Evolutionary conservation across 2,113 vertebrate species (phyloP).

Genomic region (Isurus oxyrinchus): DNA sequence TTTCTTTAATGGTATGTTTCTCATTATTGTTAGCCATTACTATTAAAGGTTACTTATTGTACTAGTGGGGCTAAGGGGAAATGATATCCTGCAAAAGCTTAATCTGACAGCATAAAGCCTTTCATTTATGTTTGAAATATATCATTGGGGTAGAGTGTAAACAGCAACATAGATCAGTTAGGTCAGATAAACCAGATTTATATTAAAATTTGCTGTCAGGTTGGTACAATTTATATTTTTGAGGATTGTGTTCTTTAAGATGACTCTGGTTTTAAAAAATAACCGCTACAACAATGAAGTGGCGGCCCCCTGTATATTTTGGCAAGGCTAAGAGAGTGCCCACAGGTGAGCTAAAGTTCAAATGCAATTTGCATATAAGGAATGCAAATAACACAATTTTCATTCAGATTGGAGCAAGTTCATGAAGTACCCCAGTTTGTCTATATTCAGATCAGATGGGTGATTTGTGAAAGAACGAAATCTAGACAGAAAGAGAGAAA

Average conservation of each 20-base stretch:
- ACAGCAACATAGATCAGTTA: not conserved
- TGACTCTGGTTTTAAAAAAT: not conserved
- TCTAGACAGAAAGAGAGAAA: not conserved
- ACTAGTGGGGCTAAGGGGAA: not conserved
- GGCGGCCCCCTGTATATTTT: not conserved
- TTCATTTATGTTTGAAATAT: not conserved
- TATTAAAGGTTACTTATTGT: not conserved
- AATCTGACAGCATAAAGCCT: not conserved
- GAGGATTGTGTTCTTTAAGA: not conserved
- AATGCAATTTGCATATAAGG: not conserved
- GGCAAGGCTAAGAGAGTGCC: not conserved
- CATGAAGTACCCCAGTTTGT: not conserved
- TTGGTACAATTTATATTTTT: not conserved
- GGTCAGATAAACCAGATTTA: not conserved
- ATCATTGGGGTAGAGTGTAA: not conserved
- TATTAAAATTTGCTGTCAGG: not conserved
- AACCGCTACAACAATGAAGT: not conserved
- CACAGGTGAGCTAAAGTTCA: not conserved
- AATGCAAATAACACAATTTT: not conserved
- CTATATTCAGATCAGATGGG: not conserved
- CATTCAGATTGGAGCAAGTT: not conserved
- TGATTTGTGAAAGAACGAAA: slow-evolving; percentile 4
- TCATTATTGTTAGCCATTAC: not conserved
- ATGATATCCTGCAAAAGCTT: not conserved
- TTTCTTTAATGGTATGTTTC: not conserved